Base-by-base conservation (phyloP, 1,140 invertebrate species). In the Kradibia gibbosae region DNA sequence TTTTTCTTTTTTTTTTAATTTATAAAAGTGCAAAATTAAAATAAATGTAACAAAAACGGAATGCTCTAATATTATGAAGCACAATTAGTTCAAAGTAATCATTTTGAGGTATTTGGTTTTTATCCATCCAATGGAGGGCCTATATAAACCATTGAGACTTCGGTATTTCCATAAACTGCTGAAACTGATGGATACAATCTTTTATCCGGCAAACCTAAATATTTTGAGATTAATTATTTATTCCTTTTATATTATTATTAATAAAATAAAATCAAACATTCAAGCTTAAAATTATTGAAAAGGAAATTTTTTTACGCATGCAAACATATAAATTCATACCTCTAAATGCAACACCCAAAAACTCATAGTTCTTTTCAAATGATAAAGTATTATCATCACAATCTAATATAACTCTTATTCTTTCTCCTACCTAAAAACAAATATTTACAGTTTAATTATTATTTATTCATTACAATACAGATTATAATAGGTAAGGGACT, bases 111-210 rank as follows among this genome's bases (percentile, higher is more conserved):
- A 83, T 62, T 71, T 78, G 82, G 48, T 74, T 88, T 71, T 95
- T 95, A 98, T 88, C 98, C 98, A 94, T 99, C 98, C 85, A 98
- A 90, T 28, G 98, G 98, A 70, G 95, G 95, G 82, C 98, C 98
- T 84, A 99, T 92, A 91, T 99, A 99, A n/a, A 99, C 97, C 98
- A 99, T 99, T 36, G 98, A 99, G n/a, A 99, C 98, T 94, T 99
- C 98, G 45, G 98, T 99, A 90, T 99, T 99, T 82, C 98, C 98
- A 93, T 99, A 99, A 48, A 99, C 98, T 75, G 98, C 98, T 79
- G 98, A 99, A 81, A 99, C 96, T 82, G 98, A 96, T 80, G 98
- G 98, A 91, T 97, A 99, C 73, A 99, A 92, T 91, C 95, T 97
- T 90, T 97, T 98, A 88, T 97, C 96, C 83, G 98, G 98, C 88